Percentiles rank a stretch among this genome's conserved stretches.
phyloP scores from a whole-genome alignment of 1,140 invertebrate species.

The Bombus superbus region DNA sequence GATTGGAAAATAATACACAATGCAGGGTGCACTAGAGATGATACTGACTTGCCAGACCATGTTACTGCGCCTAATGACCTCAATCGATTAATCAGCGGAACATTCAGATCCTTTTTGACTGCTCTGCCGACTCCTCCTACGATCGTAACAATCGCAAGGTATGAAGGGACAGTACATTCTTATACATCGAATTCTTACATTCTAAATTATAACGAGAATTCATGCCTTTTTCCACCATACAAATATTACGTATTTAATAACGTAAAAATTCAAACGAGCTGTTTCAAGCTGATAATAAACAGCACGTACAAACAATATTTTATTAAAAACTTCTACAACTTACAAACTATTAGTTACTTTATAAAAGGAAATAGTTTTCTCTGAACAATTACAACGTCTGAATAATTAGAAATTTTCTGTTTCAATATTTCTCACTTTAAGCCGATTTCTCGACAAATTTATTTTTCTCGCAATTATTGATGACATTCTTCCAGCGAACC shows the following conservation, averaged over 20 bases:
- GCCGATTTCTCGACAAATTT: too few relatives aligned
- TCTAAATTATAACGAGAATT: neutral
- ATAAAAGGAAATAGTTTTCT: neutral
- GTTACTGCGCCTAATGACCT: constrained; percentile 89
- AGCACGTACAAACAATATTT: neutral
- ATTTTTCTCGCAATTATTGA: too few relatives aligned
- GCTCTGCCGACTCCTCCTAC: constrained; percentile 86
- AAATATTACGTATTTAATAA: neutral
- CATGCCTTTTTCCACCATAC: neutral
- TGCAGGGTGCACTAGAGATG: constrained; percentile 94
- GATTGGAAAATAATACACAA: constrained; percentile 92
- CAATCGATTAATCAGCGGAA: constrained; percentile 83
- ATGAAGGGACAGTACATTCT: neutral
- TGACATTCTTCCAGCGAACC: too few relatives aligned
- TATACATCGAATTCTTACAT: neutral
- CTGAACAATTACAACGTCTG: too few relatives aligned
- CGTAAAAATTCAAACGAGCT: neutral
- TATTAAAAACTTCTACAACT: neutral
- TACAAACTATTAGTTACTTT: neutral
- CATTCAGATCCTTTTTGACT: constrained; percentile 85
- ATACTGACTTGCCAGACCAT: constrained; percentile 91
- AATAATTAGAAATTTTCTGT: neutral
- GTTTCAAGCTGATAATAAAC: too few relatives aligned
- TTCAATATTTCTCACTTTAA: neutral
- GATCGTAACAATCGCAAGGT: constrained; percentile 90